Conservation (phyloP, 2,797 vertebrate species). For the Gobio occitaniae region DNA sequence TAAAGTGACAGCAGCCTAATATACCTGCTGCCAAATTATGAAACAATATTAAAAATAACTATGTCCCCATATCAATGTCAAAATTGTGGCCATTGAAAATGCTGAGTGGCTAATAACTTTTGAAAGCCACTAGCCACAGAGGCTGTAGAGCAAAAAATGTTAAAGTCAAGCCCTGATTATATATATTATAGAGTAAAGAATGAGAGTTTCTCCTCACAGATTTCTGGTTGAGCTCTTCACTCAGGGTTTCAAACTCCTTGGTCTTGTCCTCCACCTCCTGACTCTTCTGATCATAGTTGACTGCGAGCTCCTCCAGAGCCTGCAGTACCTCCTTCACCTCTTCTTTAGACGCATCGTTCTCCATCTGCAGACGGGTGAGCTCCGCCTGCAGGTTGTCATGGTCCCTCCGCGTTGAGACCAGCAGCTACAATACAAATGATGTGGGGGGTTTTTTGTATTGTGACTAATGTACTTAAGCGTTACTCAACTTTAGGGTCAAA, state of each 20-base stretch:
- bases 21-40: no score
- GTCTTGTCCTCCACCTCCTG: constrained; percentile 90
- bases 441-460: neutral
- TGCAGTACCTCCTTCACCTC: constrained; percentile 90
- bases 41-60: no score
- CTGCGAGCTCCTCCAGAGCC: constrained; percentile 87
- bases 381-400: constrained; percentile 88
- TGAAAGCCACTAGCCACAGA: no score
- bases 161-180: no score
- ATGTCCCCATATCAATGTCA: no score
- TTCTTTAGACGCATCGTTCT: constrained; percentile 89
- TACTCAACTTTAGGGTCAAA: neutral
- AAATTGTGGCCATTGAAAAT: no score
- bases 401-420: constrained; percentile 85
- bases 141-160: no score
- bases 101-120: no score
- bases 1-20: no score
- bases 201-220: constrained; percentile 73
- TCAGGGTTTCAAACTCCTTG: constrained; percentile 85
- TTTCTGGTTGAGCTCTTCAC: constrained; percentile 88
- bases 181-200: neutral
- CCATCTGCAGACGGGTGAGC: constrained; percentile 85
- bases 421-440: constrained; percentile 70
- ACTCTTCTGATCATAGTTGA: constrained; percentile 90
- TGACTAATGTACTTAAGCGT: neutral